phyloP scores from a whole-genome alignment of 1,140 invertebrate genomes.

The Scaptodrosophila lebanonensis region DNA sequence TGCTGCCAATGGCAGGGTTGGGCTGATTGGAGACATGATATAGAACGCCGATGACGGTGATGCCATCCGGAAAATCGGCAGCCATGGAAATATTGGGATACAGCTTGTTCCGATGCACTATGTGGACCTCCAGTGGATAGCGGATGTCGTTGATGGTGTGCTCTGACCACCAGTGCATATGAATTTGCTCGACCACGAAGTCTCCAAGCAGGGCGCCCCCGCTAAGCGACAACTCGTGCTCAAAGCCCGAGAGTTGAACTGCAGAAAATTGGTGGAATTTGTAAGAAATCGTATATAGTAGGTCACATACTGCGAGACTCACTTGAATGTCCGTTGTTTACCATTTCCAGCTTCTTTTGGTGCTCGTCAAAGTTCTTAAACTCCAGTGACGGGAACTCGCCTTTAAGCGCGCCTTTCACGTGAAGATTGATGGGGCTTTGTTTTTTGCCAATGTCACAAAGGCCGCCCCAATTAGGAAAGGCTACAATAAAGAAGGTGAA shows the following conservation, averaged over 20 bases:
- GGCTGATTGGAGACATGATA: conserved; percentile 80
- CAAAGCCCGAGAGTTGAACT: conserved; percentile 77
- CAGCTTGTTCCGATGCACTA: conserved; percentile 83
- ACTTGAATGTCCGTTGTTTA: conserved; percentile 79
- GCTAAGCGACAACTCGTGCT: conserved; percentile 71
- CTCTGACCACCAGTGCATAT: conserved; percentile 89
- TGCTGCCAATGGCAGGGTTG: conserved; percentile 52
- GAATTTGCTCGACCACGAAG: conserved; percentile 83
- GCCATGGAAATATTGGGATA: conserved; percentile 80
- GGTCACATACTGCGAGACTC: conserved; percentile 22
- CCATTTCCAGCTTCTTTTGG: conserved; percentile 61
- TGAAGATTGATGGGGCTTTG: conserved; percentile 78
- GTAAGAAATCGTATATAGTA: not conserved
- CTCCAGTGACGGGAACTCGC: conserved; percentile 67
- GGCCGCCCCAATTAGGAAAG: conserved; percentile 77
- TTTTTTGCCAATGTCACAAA: conserved; percentile 74
- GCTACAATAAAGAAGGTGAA: conserved; percentile 24
- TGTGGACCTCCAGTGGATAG: conserved; percentile 82
- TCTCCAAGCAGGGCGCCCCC: conserved; percentile 78
- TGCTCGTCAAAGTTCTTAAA: conserved; percentile 75
- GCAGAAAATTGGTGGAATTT: conserved; percentile 7
- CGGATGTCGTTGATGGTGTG: conserved; percentile 83
- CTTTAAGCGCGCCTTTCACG: conserved; percentile 53
- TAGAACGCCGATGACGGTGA: conserved; percentile 84
- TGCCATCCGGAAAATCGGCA: conserved; percentile 79